Evolutionary conservation across 1,140 invertebrate species (phyloP).

Genomic region (Drosophila grimshawi): DNA sequence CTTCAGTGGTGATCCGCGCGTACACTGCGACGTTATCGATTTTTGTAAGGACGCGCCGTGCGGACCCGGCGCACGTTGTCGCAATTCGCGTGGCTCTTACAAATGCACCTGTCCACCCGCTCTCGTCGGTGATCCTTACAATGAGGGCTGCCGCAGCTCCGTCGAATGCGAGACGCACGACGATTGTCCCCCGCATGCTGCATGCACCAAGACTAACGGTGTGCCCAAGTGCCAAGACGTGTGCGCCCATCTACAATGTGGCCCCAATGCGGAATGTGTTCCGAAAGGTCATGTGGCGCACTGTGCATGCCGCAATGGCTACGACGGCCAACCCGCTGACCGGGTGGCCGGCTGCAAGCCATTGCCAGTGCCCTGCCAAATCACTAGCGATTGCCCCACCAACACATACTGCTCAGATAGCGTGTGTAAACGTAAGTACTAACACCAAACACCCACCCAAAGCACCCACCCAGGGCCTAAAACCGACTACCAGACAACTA

Average conservation of each 20-base stretch:
- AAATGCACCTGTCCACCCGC: conserved; percentile 91
- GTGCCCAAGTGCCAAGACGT: conserved; percentile 92
- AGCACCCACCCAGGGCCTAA: conserved; percentile 28
- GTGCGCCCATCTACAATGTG: conserved; percentile 91
- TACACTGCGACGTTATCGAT: conserved; percentile 90
- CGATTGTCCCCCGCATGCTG: conserved; percentile 91
- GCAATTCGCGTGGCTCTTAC: conserved; percentile 92
- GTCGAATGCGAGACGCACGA: conserved; percentile 91
- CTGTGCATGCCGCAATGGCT: conserved; percentile 92
- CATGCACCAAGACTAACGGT: conserved; percentile 89
- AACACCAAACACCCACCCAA: conserved; percentile 44
- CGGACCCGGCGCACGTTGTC: conserved; percentile 92
- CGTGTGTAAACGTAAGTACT: conserved; percentile 90
- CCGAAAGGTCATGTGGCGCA: conserved; percentile 89
- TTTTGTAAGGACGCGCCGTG: conserved; percentile 92
- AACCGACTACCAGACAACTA: conserved; percentile 57
- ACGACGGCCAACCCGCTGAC: conserved; percentile 90
- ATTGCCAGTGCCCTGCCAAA: conserved; percentile 89
- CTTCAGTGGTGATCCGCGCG: conserved; percentile 91
- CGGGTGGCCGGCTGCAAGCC: conserved; percentile 90
- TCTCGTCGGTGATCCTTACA: conserved; percentile 92
- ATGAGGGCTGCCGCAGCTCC: conserved; percentile 90
- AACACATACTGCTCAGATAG: conserved; percentile 93
- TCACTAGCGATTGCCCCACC: conserved; percentile 89
- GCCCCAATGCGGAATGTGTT: conserved; percentile 92